phyloP scores from a whole-genome alignment of 2,113 vertebrate genomes.

The Thymallus thymallus region DNA sequence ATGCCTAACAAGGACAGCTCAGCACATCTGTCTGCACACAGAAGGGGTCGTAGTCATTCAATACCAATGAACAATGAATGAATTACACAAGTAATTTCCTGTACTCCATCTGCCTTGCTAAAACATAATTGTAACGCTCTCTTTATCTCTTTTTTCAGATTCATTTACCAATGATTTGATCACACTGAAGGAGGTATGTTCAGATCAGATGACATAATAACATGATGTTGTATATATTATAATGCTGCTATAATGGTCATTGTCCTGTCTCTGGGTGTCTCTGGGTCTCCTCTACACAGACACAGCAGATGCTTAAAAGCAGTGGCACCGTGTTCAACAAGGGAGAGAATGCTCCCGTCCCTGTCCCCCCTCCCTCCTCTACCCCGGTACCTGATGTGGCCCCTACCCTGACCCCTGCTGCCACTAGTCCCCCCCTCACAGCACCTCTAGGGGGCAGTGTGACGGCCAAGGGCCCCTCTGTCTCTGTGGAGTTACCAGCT shows the following conservation, averaged over 20 bases:
- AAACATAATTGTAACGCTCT: not conserved
- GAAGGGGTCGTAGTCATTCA: too few relatives aligned
- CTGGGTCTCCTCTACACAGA: constrained; percentile 39
- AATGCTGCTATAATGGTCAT: too few relatives aligned
- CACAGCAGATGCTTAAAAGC: constrained; percentile 62
- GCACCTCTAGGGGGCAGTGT: constrained; percentile 23
- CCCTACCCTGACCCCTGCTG: not conserved
- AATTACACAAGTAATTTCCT: too few relatives aligned
- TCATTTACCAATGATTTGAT: constrained; percentile 45
- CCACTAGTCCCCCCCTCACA: constrained; percentile 31
- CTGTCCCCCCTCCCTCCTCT: constrained; percentile 5
- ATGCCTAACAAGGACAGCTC: too few relatives aligned
- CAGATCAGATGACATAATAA: constrained; percentile 44
- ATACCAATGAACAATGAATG: too few relatives aligned
- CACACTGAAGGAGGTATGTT: constrained; percentile 62
- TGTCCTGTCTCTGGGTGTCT: too few relatives aligned
- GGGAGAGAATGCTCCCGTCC: constrained; percentile 36
- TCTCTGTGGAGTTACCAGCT: constrained; percentile 16
- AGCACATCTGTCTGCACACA: too few relatives aligned
- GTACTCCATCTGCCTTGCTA: too few relatives aligned
- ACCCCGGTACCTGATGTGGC: constrained; percentile 10
- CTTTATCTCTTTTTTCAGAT: constrained; percentile 42
- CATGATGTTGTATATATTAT: too few relatives aligned
- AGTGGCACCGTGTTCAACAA: constrained; percentile 58
- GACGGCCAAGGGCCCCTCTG: not conserved